Conservation (phyloP, 2,797 vertebrate genomes). For the Avahi laniger region DNA sequence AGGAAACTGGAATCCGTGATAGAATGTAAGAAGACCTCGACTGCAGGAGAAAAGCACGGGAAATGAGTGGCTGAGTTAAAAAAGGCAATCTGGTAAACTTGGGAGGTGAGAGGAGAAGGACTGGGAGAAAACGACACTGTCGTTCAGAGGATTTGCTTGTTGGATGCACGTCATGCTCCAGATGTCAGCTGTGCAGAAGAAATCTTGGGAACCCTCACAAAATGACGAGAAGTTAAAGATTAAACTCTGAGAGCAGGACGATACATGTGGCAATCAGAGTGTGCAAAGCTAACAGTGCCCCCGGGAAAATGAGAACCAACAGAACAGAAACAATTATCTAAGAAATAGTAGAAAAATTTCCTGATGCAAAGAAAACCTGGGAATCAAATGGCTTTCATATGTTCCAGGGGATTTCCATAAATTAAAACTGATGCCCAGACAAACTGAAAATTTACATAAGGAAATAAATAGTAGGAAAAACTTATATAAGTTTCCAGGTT, state of each 20-base stretch:
- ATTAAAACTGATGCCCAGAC: not conserved
- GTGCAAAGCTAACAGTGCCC: too few relatives aligned
- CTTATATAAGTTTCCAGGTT: not conserved
- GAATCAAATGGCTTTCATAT: too few relatives aligned
- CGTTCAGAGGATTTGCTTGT: not conserved
- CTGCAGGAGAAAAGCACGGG: not conserved
- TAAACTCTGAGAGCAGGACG: too few relatives aligned
- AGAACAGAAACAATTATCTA: too few relatives aligned
- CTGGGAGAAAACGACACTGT: not conserved
- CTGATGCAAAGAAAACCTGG: not conserved
- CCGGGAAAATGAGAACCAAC: not conserved
- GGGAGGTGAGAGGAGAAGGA: too few relatives aligned
- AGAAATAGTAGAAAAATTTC: not conserved
- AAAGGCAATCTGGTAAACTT: not conserved
- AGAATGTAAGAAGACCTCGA: not conserved
- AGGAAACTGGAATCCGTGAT: not conserved
- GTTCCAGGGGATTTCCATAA: not conserved
- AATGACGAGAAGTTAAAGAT: too few relatives aligned
- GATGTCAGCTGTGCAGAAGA: rapidly evolving
- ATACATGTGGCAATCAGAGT: not conserved
- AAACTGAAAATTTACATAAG: too few relatives aligned
- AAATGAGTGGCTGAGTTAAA: too few relatives aligned
- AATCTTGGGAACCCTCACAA: not conserved
- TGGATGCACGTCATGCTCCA: not conserved
- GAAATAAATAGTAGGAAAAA: not conserved